Conservation (phyloP, 2,888 invertebrate species). For the Harpagoxenus sublaevis region DNA sequence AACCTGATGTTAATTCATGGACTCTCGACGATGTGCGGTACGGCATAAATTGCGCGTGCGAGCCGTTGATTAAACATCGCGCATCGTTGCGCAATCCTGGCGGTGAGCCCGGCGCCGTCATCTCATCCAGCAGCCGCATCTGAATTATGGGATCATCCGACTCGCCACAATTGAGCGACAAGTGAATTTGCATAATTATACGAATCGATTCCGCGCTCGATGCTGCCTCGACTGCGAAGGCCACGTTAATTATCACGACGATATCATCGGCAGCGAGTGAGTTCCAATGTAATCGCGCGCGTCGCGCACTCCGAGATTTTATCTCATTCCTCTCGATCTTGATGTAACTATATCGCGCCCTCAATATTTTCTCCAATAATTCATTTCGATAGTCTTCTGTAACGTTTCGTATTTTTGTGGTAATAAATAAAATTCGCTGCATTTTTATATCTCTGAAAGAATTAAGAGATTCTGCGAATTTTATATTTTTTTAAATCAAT, state of each 20-base stretch:
- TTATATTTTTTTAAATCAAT: neutral
- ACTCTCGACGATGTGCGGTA: too few species aligned
- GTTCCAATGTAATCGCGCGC: neutral
- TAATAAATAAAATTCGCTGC: neutral
- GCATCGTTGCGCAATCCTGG: neutral
- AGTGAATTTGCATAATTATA: neutral
- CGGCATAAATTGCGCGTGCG: neutral
- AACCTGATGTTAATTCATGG: neutral
- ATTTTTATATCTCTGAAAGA: neutral
- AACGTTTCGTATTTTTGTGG: neutral
- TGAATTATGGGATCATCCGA: neutral
- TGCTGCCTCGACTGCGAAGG: conserved; percentile 5
- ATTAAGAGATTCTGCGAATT: too few species aligned
- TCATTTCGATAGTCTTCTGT: neutral
- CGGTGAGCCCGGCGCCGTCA: neutral
- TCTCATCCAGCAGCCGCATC: too few species aligned
- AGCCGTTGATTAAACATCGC: neutral
- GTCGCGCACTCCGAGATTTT: neutral
- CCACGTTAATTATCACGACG: neutral
- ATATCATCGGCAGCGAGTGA: neutral
- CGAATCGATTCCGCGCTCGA: neutral
- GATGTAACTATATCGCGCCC: neutral
- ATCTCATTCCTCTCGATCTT: neutral
- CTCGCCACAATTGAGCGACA: neutral
- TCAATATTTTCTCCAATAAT: neutral